These are phyloP conservation scores for Gastrophysa polygoni DNA, from an alignment of 2,888 invertebrate species.

Conservation along the genomic window DNA sequence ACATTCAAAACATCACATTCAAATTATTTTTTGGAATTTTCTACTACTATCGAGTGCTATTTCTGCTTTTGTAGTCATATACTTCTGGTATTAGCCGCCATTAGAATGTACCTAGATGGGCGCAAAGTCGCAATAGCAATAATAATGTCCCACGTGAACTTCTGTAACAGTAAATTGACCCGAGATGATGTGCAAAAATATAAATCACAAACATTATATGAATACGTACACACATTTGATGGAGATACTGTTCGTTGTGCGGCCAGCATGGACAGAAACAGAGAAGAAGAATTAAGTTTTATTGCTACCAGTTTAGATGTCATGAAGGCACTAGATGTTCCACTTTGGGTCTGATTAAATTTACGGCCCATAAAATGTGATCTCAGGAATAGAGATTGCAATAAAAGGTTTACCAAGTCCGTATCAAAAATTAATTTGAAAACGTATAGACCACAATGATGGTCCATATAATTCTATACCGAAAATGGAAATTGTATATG, in stretches of 20 bases:
- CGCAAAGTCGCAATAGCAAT: constrained; percentile 17
- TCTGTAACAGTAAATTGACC: constrained; percentile 23
- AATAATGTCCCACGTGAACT: constrained; percentile 19
- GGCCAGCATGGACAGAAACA: constrained; percentile 48
- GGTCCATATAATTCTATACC: no score
- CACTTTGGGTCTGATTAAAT: not conserved
- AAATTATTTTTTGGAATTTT: no score
- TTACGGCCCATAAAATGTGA: not conserved
- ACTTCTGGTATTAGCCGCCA: not conserved
- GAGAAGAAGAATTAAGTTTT: constrained; percentile 31
- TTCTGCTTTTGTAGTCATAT: not conserved
- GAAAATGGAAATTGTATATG: no score
- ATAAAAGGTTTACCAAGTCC: not conserved
- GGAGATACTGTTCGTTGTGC: constrained; percentile 60
- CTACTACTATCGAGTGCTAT: no score
- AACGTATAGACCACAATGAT: constrained; percentile 12
- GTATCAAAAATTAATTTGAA: not conserved
- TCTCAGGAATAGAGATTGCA: not conserved
- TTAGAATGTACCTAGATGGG: not conserved
- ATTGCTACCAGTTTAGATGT: constrained; percentile 13
- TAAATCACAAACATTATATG: constrained; percentile 12
- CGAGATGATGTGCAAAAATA: constrained; percentile 19
- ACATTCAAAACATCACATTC: no score
- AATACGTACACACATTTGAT: constrained; percentile 63
- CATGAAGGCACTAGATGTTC: not conserved